Base-by-base conservation (phyloP, 1,140 invertebrate genomes). In the Polypedilum vanderplanki region DNA sequence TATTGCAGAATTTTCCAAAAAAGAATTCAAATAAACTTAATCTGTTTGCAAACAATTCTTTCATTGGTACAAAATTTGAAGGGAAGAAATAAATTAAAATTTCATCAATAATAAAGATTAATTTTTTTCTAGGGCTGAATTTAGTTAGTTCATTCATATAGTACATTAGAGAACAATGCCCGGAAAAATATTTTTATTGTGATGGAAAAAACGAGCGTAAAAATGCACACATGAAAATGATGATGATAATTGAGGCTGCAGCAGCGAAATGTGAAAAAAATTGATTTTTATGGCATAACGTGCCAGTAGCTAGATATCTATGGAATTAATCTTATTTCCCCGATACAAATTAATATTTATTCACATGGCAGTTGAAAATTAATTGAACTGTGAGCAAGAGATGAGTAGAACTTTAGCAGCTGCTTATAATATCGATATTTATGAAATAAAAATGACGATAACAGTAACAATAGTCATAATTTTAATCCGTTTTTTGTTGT, bases 381-480 rank as follows among this genome's bases (percentile, higher is more conserved):
- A 57, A 57, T 57, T 12, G 41, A 57, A 15, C 12, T 15, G 46
- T 3, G 15, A 70, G 10, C 1, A 70, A 7, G 20, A 9, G 18
- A 20, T 18, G 65, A 70, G 46, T 15, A 17, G 8, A 57, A 57
- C 1, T 57, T 17, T 12, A 70, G 18, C 65, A 70, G 65, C 65
- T 70, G 65, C 65, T 20, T 20, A 20, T 17, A 70, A 70, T 70
- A 20, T 20, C 3, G 18, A 18, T 70, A 70, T 70, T 70, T 70
- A 70, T 70, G 65, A 18, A 18, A 70, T 57, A 15, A n/a, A 57
- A 46, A 57, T 57, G 46, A 57, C 65, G 65, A 70, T 70, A 70
- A 70, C 65, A 70, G 18, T 70, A 70, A 70, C 65, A 70, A 70
- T 70, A 70, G 20, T 70, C 65, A 70, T 70, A 70, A 70, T 70